A percentile compares a stretch with the other conserved stretches of the same genome.
These are phyloP conservation scores for Hydrotaea diabolus DNA, from an alignment of 2,888 invertebrate genomes.

Conservation along the genomic window DNA sequence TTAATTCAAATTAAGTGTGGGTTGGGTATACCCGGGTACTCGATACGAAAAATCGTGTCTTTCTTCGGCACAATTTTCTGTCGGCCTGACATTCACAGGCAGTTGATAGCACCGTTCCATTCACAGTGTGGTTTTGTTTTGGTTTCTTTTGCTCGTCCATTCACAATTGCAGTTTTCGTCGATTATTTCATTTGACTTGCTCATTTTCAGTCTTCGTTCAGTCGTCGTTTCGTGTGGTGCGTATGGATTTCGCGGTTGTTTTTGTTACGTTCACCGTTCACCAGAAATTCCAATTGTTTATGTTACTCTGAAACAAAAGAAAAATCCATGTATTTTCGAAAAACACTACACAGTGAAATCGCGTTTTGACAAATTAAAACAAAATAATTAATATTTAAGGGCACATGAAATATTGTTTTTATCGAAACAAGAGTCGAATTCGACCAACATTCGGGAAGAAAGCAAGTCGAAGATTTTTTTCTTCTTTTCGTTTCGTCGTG, in stretches of 20 bases:
- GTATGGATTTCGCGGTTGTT: background rate
- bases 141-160: slow-evolving; percentile 50
- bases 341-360: slow-evolving; percentile 12
- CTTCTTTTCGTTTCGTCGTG: slow-evolving; percentile 29
- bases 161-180: background rate
- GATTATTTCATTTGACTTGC: slow-evolving; percentile 16
- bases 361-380: slow-evolving; percentile 9
- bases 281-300: slow-evolving; percentile 4
- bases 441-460: slow-evolving; percentile 39
- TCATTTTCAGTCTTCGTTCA: slow-evolving; percentile 46
- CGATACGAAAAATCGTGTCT: no score
- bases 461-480: slow-evolving; percentile 40
- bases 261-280: slow-evolving; percentile 21
- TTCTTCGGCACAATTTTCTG: no score
- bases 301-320: background rate
- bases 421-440: background rate
- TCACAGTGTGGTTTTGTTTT: slow-evolving; percentile 42
- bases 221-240: slow-evolving; percentile 36
- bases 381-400: background rate
- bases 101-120: no score
- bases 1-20: no score
- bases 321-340: slow-evolving; percentile 4
- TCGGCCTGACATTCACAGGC: no score
- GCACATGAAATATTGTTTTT: background rate
- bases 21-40: no score